phyloP scores from a whole-genome alignment of 2,113 vertebrate species.

The Gracilinanus agilis region DNA sequence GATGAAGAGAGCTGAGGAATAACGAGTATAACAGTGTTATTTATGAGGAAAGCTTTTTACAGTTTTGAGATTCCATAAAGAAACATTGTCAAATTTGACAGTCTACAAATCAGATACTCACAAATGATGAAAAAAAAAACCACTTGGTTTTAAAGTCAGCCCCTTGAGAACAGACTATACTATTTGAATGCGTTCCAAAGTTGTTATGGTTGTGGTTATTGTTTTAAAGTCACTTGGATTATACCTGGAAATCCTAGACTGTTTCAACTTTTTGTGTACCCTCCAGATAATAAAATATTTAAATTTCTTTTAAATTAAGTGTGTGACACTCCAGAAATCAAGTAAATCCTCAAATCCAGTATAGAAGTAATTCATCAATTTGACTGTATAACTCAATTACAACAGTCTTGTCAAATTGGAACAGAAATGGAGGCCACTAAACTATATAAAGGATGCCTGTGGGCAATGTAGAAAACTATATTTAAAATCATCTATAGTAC shows the following conservation, averaged over 20 bases:
- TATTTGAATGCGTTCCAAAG: not conserved
- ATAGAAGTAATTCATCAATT: not conserved
- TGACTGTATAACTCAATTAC: not conserved
- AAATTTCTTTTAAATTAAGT: not conserved
- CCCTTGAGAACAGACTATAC: conserved; percentile 34
- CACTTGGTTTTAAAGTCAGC: not conserved
- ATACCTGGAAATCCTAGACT: not conserved
- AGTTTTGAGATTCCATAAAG: conserved; percentile 54
- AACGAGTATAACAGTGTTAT: conserved; percentile 33
- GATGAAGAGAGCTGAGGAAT: conserved; percentile 48
- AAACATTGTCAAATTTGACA: conserved; percentile 35
- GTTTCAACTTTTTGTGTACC: not conserved
- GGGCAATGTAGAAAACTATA: not conserved
- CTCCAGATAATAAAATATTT: not conserved
- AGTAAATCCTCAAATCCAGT: not conserved
- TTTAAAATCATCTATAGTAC: not conserved
- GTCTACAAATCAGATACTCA: conserved; percentile 33
- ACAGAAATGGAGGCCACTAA: not conserved
- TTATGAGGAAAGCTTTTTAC: conserved; percentile 26
- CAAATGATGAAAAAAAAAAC: conserved; percentile 16
- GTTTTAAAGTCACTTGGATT: not conserved
- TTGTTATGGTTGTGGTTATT: not conserved
- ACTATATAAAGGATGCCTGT: not conserved
- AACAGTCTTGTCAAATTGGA: not conserved
- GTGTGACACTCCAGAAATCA: not conserved